Evolutionary conservation across 2,113 vertebrate genomes (phyloP).

Genomic region (Strix aluco): DNA sequence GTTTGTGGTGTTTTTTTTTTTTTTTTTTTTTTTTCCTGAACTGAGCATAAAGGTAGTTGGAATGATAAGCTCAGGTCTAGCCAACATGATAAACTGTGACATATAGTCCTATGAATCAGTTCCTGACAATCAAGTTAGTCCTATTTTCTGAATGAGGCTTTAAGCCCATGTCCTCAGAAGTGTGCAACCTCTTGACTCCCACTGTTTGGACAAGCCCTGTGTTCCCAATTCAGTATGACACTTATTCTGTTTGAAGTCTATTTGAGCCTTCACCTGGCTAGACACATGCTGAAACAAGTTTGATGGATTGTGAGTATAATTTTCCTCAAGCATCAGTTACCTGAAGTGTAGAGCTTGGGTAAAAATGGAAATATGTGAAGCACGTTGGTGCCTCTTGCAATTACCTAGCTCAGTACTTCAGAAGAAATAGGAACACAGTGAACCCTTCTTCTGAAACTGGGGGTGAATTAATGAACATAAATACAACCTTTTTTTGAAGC

Average conservation of each 20-base stretch:
- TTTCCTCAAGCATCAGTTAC: background rate
- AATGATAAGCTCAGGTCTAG: background rate
- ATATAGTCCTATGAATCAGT: background rate
- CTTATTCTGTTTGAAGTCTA: background rate
- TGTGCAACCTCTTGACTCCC: background rate
- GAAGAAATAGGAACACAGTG: background rate
- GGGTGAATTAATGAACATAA: background rate
- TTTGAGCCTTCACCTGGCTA: background rate
- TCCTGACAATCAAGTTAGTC: background rate
- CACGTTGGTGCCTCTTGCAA: background rate
- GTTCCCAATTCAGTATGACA: background rate
- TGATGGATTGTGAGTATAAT: background rate
- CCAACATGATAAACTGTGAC: background rate
- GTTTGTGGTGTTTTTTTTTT: background rate
- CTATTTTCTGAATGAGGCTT: background rate
- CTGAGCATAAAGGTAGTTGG: background rate
- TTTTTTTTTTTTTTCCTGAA: background rate
- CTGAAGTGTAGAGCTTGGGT: background rate
- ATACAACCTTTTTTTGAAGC: background rate
- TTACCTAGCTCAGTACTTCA: background rate
- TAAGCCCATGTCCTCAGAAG: background rate
- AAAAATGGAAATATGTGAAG: background rate
- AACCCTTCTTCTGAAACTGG: background rate
- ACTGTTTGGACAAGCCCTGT: background rate
- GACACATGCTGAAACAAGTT: background rate